These are phyloP conservation scores for Macrophya alboannulata DNA, from an alignment of 2,888 invertebrate genomes.

Conservation along the genomic window DNA sequence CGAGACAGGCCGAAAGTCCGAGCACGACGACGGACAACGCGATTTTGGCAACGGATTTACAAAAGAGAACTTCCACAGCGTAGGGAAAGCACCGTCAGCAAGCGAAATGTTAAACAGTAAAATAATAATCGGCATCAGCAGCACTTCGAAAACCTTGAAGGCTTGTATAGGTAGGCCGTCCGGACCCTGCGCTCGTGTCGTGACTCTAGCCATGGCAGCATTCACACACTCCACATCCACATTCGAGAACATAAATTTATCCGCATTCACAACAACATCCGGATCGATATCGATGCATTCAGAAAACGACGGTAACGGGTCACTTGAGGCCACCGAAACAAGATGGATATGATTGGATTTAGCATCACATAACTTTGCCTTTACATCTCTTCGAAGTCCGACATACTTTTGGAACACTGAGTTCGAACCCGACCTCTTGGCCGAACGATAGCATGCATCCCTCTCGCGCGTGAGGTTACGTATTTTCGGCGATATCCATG, in stretches of 20 bases:
- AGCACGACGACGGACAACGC: not conserved
- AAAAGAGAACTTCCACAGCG: not conserved
- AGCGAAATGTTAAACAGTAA: not conserved
- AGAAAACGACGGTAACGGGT: not conserved
- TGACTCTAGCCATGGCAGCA: not conserved
- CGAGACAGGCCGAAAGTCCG: not conserved
- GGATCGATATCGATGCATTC: not conserved
- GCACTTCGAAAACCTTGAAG: not conserved
- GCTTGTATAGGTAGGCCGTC: slow-evolving; percentile 7
- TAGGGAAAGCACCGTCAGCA: not conserved
- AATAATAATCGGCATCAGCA: not conserved
- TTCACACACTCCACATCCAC: not conserved
- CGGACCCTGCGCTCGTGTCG: not conserved
- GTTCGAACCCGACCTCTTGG: not conserved
- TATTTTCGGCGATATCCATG: not conserved
- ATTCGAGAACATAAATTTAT: not conserved
- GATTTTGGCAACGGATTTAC: slow-evolving; percentile 11
- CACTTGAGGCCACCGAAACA: not conserved
- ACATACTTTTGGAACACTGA: not conserved
- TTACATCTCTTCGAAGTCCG: not conserved
- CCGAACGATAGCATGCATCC: not conserved
- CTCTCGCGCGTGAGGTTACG: not conserved
- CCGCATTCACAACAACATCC: not conserved
- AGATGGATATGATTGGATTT: not conserved
- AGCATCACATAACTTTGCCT: not conserved